Conservation (phyloP, 2,888 invertebrate genomes). For the Epiblema foenella region DNA sequence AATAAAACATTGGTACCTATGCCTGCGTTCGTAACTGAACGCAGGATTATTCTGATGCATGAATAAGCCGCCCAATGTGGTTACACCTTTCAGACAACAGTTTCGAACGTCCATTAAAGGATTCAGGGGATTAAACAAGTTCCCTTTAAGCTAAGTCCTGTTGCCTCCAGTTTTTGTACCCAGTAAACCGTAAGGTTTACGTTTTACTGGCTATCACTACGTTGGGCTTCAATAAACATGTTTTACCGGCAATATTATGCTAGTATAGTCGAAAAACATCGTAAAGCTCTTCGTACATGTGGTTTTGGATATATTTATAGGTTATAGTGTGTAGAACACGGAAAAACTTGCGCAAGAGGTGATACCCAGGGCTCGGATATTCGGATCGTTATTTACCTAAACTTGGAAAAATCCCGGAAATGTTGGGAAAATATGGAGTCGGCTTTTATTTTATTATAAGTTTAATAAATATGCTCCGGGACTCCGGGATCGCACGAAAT, state of each 20-base stretch:
- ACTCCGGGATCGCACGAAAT: too few species aligned
- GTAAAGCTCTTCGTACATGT: not conserved
- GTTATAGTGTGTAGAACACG: too few species aligned
- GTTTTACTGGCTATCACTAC: not conserved
- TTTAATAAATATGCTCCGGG: too few species aligned
- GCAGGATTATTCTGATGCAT: constrained; percentile 25
- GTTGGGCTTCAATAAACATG: not conserved
- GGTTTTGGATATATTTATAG: too few species aligned
- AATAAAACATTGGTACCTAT: constrained; percentile 6
- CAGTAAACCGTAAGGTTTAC: constrained; percentile 5
- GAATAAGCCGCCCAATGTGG: constrained; percentile 50
- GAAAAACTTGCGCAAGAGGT: too few species aligned
- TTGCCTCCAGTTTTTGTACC: constrained; percentile 61
- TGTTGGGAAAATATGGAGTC: too few species aligned
- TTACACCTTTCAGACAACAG: constrained; percentile 69
- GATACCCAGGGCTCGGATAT: too few species aligned
- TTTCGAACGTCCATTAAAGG: constrained; percentile 76
- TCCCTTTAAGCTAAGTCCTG: constrained; percentile 50
- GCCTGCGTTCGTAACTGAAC: constrained; percentile 30
- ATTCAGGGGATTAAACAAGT: constrained; percentile 70
- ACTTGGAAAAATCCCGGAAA: too few species aligned
- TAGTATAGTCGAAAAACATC: not conserved
- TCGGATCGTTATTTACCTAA: too few species aligned
- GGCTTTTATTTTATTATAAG: too few species aligned
- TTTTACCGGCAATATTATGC: not conserved